Conservation (phyloP, 2,888 invertebrate genomes). For the Lydus trimaculatus region DNA sequence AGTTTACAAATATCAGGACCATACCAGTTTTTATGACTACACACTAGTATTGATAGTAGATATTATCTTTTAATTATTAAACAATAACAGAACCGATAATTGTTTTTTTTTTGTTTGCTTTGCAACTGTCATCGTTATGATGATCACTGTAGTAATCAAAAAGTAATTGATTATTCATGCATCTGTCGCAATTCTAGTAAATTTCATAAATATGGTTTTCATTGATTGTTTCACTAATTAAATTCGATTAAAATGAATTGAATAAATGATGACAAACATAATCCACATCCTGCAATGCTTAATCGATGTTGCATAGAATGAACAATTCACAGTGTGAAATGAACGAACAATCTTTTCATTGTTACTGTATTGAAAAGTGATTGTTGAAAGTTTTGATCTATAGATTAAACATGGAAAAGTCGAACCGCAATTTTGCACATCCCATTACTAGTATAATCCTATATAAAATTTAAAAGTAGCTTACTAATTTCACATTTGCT, state of each 20-base stretch:
- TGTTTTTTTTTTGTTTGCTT: neutral
- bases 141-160: neutral
- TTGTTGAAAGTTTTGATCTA: constrained; percentile 16
- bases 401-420: constrained; percentile 2
- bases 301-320: constrained; percentile 39
- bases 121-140: neutral
- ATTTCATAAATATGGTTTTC: constrained; percentile 34
- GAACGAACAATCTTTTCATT: neutral
- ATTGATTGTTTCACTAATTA: constrained; percentile 41
- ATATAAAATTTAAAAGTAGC: constrained; percentile 8
- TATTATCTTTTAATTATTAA: constrained; percentile 15
- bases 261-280: constrained; percentile 41
- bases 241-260: constrained; percentile 44
- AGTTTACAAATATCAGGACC: neutral
- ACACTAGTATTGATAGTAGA: neutral
- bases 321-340: neutral
- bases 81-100: neutral
- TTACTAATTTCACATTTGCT: constrained; percentile 5
- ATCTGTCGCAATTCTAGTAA: constrained; percentile 30
- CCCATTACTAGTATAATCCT: neutral
- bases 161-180: constrained; percentile 9
- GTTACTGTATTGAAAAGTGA: neutral
- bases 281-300: constrained; percentile 32
- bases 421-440: neutral
- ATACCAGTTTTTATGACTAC: neutral